A percentile compares a stretch with the other conserved stretches of the same genome.
These are phyloP conservation scores for Perodicticus potto DNA, from an alignment of 2,797 vertebrate genomes.

Conservation along the genomic window DNA sequence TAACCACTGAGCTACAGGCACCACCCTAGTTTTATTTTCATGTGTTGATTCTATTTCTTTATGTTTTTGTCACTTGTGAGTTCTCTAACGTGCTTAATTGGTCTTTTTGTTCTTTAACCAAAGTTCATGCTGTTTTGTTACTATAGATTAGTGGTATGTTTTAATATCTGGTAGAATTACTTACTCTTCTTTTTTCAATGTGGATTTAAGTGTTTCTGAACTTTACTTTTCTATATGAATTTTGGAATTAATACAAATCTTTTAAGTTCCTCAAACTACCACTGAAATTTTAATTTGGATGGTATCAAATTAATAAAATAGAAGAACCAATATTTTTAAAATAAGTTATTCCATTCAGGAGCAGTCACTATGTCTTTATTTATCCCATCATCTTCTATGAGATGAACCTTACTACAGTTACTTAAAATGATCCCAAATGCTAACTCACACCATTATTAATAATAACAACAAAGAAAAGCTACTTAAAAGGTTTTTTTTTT, in stretches of 20 bases:
- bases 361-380: background rate
- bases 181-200: background rate
- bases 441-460: conserved; percentile 8
- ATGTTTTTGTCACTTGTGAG: background rate
- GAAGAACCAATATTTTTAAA: background rate
- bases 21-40: background rate
- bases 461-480: background rate
- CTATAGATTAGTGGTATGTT: background rate
- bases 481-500: background rate
- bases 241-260: background rate
- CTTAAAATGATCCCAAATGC: conserved; percentile 58
- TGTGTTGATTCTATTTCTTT: background rate
- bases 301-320: background rate
- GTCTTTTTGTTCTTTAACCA: background rate
- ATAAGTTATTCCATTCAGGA: background rate
- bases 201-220: background rate
- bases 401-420: background rate
- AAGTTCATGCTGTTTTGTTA: background rate
- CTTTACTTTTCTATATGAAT: background rate
- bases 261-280: background rate
- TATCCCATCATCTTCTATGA: background rate
- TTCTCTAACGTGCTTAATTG: background rate
- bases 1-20: too few species aligned
- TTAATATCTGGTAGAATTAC: background rate
- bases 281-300: background rate